Evolutionary conservation across 2,113 vertebrate genomes (phyloP).

Genomic region (Tinamus guttatus): DNA sequence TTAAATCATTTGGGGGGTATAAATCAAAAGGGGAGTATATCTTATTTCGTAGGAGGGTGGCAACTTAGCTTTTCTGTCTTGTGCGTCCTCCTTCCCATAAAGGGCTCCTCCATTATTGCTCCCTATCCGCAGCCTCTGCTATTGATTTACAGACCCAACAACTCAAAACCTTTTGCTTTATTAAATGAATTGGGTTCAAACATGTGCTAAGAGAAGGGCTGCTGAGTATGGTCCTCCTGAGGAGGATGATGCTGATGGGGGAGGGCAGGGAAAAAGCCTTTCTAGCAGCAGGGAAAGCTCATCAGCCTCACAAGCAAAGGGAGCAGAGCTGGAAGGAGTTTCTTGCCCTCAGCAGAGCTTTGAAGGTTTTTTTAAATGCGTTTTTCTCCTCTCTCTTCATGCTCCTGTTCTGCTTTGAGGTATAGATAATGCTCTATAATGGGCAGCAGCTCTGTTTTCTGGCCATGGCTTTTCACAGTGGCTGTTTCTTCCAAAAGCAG

Average conservation of each 20-base stretch:
- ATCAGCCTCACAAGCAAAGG: neutral
- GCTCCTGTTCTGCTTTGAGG: neutral
- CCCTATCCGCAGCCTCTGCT: neutral
- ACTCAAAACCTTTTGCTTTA: neutral
- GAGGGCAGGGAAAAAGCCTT: neutral
- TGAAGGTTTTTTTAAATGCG: neutral
- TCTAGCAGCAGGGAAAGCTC: neutral
- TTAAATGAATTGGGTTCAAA: neutral
- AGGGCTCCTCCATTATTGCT: neutral
- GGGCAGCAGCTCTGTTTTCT: neutral
- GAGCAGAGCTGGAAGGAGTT: neutral
- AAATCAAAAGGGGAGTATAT: neutral
- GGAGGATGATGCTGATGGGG: neutral
- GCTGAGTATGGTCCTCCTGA: neutral
- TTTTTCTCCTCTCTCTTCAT: neutral
- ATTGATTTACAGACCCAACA: neutral
- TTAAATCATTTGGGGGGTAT: rapidly evolving
- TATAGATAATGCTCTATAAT: constrained; percentile 5
- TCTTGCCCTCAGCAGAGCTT: neutral
- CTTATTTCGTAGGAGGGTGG: neutral
- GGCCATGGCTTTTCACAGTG: neutral
- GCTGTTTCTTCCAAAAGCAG: constrained; percentile 12
- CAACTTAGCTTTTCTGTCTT: neutral
- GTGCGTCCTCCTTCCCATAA: neutral
- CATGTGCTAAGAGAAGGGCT: neutral